phyloP scores from a whole-genome alignment of 2,113 vertebrate genomes.

The Oreocharis arfaki region DNA sequence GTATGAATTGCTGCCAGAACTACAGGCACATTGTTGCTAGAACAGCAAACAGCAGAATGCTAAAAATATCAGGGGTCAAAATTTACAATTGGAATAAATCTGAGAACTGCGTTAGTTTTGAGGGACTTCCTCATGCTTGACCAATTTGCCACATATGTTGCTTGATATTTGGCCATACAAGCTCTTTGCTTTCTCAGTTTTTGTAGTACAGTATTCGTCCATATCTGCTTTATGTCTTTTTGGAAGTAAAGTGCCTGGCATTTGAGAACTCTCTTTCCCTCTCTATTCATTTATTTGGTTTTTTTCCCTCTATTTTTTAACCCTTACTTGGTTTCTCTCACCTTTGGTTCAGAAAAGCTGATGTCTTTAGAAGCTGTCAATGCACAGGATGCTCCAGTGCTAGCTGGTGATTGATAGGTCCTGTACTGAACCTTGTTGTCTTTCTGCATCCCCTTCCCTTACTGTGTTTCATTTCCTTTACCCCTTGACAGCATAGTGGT shows the following conservation, averaged over 20 bases:
- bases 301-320: background rate
- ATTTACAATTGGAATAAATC: background rate
- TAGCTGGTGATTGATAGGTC: conserved; percentile 29
- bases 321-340: background rate
- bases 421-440: background rate
- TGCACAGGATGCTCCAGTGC: conserved; percentile 1
- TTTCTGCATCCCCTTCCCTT: conserved; percentile 48
- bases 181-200: background rate
- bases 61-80: background rate
- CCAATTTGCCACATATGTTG: background rate
- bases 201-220: background rate
- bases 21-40: background rate
- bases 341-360: conserved; percentile 1
- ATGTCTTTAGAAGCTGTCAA: background rate
- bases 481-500: background rate
- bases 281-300: background rate
- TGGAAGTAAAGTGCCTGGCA: background rate
- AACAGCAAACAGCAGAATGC: background rate
- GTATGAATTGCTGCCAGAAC: background rate
- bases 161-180: background rate
- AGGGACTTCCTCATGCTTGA: background rate
- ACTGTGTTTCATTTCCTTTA: conserved; percentile 61
- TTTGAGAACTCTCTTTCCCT: background rate
- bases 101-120: background rate
- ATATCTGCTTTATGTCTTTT: background rate